Conservation (phyloP, 53 echinoderm and acorn worm genomes). For the Luidia sarsii region DNA sequence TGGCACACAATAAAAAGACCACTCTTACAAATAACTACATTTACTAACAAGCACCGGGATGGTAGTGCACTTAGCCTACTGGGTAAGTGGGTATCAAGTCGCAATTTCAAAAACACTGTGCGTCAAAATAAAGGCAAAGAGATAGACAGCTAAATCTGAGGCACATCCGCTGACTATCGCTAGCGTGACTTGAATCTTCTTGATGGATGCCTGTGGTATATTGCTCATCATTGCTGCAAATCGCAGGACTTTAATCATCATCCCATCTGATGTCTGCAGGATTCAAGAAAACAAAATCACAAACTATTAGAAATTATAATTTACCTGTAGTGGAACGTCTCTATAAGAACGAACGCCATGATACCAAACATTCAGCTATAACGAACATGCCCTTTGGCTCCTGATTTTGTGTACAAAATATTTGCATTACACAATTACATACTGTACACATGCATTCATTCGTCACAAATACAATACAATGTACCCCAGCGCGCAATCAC, state of each 20-base stretch:
- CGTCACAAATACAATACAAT: too few species aligned
- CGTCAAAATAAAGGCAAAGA: conserved; percentile 31
- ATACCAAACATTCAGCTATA: too few species aligned
- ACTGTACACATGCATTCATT: too few species aligned
- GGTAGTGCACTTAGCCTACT: not conserved
- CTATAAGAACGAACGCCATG: too few species aligned
- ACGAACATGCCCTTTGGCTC: too few species aligned
- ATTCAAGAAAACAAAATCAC: too few species aligned
- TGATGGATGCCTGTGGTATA: conserved; percentile 14
- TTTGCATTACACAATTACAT: too few species aligned
- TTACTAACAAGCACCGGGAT: not conserved
- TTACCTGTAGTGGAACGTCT: too few species aligned
- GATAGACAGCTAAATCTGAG: conserved; percentile 25
- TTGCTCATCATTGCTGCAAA: conserved; percentile 31
- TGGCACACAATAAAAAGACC: not conserved
- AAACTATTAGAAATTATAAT: too few species aligned
- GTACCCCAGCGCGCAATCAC: too few species aligned
- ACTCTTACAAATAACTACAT: not conserved
- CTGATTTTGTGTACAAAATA: too few species aligned
- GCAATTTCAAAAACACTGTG: conserved; percentile 9
- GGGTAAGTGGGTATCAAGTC: not conserved
- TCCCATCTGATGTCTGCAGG: not conserved
- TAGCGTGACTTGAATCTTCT: conserved; percentile 1
- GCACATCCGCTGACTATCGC: not conserved
- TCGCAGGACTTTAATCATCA: conserved; percentile 13